Percentiles rank a stretch among this genome's conserved stretches.
These are phyloP conservation scores for Idaea straminata DNA, from an alignment of 2,888 invertebrate genomes.

Conservation along the genomic window DNA sequence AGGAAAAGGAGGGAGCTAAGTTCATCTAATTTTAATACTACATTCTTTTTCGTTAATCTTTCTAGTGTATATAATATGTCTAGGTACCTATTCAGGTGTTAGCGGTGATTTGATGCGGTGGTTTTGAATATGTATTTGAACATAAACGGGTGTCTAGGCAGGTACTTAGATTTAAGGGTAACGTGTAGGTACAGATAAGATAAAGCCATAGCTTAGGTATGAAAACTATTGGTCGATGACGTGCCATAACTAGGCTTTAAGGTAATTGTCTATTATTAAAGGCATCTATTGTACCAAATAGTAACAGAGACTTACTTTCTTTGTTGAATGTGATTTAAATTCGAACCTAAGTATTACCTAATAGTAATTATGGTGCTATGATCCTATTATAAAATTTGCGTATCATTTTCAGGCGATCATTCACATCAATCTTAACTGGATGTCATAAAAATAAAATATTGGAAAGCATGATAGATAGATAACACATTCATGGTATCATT, in stretches of 20 bases:
- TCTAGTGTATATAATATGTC: neutral
- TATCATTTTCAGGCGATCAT: constrained; percentile 39
- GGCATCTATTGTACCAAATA: constrained; percentile 20
- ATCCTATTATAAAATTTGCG: constrained; percentile 22
- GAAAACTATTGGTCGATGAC: neutral
- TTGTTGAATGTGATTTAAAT: constrained; percentile 15
- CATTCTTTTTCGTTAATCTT: neutral
- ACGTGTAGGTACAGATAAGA: neutral
- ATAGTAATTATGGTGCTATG: constrained; percentile 10
- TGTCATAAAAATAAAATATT: constrained; percentile 34
- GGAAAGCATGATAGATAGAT: constrained; percentile 41
- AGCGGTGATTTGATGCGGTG: neutral
- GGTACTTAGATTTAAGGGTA: neutral
- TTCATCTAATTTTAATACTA: constrained; percentile 15
- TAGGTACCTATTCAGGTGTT: neutral
- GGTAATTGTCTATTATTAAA: constrained; percentile 16
- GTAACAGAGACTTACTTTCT: constrained; percentile 24
- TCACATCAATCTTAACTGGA: constrained; percentile 41
- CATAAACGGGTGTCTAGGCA: neutral
- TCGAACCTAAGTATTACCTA: constrained; percentile 16
- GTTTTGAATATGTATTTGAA: neutral
- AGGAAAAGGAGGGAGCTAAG: constrained; percentile 16
- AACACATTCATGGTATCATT: constrained; percentile 46
- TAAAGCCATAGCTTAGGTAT: neutral
- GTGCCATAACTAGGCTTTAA: neutral